Evolutionary conservation across 1,140 invertebrate species (phyloP).

Genomic region (Pomacea maculata): DNA sequence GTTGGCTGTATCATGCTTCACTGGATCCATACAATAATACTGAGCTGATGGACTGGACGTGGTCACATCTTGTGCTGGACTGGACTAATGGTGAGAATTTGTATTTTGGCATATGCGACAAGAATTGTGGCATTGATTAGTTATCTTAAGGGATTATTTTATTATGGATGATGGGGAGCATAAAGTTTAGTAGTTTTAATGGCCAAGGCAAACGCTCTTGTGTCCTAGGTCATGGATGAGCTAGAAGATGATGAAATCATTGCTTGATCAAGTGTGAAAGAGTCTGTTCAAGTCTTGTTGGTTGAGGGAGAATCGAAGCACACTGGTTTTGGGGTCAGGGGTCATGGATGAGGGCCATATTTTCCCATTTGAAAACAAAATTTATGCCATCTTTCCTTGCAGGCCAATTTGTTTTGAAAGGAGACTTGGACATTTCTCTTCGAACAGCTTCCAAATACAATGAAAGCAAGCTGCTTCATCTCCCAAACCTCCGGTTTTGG

Average conservation of each 20-base stretch:
- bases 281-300: too few species aligned
- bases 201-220: too few species aligned
- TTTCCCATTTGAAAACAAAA: too few species aligned
- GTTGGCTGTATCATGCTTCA: slow-evolving; percentile 88
- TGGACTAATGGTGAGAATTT: slow-evolving; percentile 87
- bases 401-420: slow-evolving; percentile 86
- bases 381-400: slow-evolving; percentile 35
- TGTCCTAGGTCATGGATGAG: too few species aligned
- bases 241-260: too few species aligned
- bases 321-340: too few species aligned
- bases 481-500: slow-evolving; percentile 84
- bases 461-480: slow-evolving; percentile 89
- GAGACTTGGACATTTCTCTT: slow-evolving; percentile 87
- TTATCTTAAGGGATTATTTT: background rate
- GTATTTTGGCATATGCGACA: background rate
- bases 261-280: too few species aligned
- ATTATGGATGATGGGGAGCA: background rate
- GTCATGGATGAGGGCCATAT: too few species aligned
- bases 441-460: slow-evolving; percentile 98
- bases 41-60: slow-evolving; percentile 97
- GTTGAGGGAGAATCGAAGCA: too few species aligned
- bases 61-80: slow-evolving; percentile 90
- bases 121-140: background rate
- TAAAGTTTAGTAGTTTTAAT: too few species aligned
- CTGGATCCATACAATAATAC: slow-evolving; percentile 98